A percentile compares a stretch with the other conserved stretches of the same genome.
phyloP scores from a whole-genome alignment of 2,113 vertebrate genomes.

The Embiotoca jacksoni region DNA sequence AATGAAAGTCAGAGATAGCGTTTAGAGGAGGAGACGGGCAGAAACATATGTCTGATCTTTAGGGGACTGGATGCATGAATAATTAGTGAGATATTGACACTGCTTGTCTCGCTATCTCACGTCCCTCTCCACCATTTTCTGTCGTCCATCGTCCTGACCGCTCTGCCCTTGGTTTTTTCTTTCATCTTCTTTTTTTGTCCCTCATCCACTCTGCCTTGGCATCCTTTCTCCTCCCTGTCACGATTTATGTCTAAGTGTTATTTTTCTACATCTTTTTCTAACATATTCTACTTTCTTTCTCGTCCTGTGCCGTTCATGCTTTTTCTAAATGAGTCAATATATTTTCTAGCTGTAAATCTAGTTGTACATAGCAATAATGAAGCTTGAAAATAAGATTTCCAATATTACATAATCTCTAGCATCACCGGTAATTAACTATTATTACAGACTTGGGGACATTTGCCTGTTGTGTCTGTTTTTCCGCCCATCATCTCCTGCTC shows the following conservation, averaged over 20 bases:
- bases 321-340: too few species aligned
- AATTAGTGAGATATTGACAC: conserved; percentile 61
- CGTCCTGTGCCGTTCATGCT: too few species aligned
- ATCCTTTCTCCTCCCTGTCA: neutral
- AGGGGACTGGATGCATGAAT: conserved; percentile 44
- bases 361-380: neutral
- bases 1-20: neutral
- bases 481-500: neutral
- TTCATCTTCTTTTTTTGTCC: neutral
- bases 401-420: conserved; percentile 1
- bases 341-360: too few species aligned
- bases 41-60: conserved; percentile 11
- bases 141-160: neutral
- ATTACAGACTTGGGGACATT: too few species aligned
- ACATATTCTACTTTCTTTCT: neutral
- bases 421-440: too few species aligned
- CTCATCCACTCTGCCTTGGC: neutral
- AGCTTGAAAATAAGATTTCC: neutral
- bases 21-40: neutral
- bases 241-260: neutral
- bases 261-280: neutral
- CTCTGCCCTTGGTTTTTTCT: neutral
- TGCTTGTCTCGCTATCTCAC: neutral
- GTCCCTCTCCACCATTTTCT: neutral
- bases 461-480: too few species aligned